Conservation (phyloP, 2,113 vertebrate species). For the Aix galericulata region DNA sequence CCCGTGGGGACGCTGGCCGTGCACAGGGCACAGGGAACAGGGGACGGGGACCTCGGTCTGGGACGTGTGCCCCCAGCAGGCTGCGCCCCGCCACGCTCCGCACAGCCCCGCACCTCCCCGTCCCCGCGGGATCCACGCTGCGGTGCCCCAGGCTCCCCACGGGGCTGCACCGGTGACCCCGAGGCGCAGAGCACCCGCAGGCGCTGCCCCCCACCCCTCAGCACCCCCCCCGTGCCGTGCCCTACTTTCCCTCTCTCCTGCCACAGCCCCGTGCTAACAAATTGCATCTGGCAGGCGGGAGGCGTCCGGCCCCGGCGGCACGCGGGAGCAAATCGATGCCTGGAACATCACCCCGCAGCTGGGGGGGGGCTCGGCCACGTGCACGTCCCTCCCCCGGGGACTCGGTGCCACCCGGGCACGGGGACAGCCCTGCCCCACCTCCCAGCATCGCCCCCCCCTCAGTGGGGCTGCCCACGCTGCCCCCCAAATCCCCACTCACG, state of each 20-base stretch:
- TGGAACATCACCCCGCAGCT: background rate
- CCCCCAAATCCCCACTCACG: slow-evolving; percentile 77
- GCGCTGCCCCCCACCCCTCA: background rate
- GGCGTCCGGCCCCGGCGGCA: background rate
- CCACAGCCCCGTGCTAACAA: background rate
- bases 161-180: background rate
- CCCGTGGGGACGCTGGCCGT: accelerated
- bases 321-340: background rate
- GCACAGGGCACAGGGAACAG: background rate
- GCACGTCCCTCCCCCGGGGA: accelerated
- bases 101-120: accelerated
- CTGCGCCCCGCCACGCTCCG: background rate
- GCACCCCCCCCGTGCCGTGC: background rate
- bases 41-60: background rate
- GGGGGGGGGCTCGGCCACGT: accelerated
- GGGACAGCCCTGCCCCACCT: background rate
- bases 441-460: accelerated
- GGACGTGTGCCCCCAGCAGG: background rate
- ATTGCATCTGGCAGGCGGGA: slow-evolving; percentile 31
- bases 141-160: background rate
- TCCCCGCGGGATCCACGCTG: background rate
- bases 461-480: background rate
- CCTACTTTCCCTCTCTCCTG: slow-evolving; percentile 6
- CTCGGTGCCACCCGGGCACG: accelerated
- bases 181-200: accelerated